A percentile compares a stretch with the other conserved stretches of the same genome.
Conservation (phyloP, 2,113 vertebrate species). For the Phylloscopus trochiloides region DNA sequence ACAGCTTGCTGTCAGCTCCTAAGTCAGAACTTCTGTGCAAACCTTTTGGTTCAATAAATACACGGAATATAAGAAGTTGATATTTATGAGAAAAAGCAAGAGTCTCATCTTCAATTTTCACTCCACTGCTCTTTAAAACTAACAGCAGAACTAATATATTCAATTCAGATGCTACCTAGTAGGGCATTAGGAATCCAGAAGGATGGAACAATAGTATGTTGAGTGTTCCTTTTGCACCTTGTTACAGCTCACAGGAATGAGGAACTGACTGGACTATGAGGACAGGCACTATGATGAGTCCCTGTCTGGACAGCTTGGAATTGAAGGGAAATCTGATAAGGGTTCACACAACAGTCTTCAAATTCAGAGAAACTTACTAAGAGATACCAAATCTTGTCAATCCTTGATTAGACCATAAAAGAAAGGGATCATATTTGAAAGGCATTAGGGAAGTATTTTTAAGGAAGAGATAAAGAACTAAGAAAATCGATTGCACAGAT, state of each 20-base stretch:
- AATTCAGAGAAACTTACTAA: background rate
- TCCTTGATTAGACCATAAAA: background rate
- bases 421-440: background rate
- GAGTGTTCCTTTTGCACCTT: background rate
- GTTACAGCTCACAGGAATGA: background rate
- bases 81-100: background rate
- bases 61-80: background rate
- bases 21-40: background rate
- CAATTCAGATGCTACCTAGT: background rate
- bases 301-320: background rate
- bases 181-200: background rate
- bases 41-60: slow-evolving; percentile 6
- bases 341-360: background rate
- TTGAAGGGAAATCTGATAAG: background rate
- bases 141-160: background rate
- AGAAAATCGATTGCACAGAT: background rate
- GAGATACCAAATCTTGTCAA: background rate
- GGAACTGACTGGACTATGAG: background rate
- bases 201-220: background rate
- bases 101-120: background rate
- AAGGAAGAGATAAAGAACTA: background rate
- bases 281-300: background rate
- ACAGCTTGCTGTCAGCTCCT: background rate
- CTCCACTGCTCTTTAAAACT: background rate
- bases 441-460: background rate